phyloP scores from a whole-genome alignment of 2,888 invertebrate species.

The Tholera decimalis region DNA sequence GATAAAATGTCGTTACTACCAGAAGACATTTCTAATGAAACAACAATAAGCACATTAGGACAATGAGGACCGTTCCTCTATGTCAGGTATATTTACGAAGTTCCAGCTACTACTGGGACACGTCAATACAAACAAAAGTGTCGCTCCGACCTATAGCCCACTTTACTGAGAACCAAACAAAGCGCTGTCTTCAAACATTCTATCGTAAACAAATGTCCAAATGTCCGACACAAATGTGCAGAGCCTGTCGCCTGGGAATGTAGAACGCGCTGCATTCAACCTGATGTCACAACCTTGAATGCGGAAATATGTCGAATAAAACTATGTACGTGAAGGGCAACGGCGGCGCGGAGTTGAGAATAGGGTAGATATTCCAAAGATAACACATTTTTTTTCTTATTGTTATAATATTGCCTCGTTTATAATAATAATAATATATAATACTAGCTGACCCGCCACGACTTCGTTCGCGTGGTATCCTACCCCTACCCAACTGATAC shows the following conservation, averaged over 20 bases:
- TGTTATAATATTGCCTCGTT: too few relatives aligned
- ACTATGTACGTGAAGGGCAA: constrained; percentile 55
- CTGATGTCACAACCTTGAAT: constrained; percentile 63
- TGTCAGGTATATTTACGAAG: constrained; percentile 57
- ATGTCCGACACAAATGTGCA: constrained; percentile 59
- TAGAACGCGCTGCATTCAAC: constrained; percentile 62
- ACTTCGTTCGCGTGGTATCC: too few relatives aligned
- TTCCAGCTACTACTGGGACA: constrained; percentile 58
- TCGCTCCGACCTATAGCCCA: constrained; percentile 58
- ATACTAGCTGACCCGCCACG: too few relatives aligned
- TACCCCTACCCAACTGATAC: too few relatives aligned
- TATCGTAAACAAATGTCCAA: constrained; percentile 61
- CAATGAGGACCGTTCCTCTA: constrained; percentile 23
- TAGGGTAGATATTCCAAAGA: constrained; percentile 11
- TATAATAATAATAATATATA: too few relatives aligned
- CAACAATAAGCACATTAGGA: constrained; percentile 15
- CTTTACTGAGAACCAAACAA: constrained; percentile 60
- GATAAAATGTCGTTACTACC: constrained; percentile 1
- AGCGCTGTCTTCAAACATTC: constrained; percentile 60
- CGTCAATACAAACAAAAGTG: constrained; percentile 50
- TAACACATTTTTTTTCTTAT: too few relatives aligned
- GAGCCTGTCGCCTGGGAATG: constrained; percentile 49
- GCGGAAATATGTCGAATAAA: constrained; percentile 64
- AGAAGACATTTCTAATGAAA: constrained; percentile 24
- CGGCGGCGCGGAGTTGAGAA: constrained; percentile 30